These are phyloP conservation scores for Drosophila erecta DNA, from an alignment of 1,140 invertebrate genomes.

Conservation along the genomic window DNA sequence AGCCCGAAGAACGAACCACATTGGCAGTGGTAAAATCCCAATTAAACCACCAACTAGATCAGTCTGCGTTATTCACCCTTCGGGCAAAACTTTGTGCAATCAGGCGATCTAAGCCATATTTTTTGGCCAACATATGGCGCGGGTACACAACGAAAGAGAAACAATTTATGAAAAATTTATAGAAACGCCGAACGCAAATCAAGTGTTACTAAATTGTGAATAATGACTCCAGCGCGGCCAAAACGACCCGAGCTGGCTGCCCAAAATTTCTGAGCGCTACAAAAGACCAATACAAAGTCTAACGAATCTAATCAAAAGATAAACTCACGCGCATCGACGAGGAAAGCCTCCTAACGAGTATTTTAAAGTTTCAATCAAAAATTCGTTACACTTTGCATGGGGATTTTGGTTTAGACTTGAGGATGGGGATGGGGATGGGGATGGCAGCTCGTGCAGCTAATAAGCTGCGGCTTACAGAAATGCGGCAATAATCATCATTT, in stretches of 20 bases:
- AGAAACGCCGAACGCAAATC: conserved; percentile 78
- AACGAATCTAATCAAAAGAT: conserved; percentile 84
- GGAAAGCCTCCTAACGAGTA: conserved; percentile 78
- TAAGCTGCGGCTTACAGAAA: conserved; percentile 80
- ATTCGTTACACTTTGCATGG: conserved; percentile 76
- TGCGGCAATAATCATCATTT: conserved; percentile 83
- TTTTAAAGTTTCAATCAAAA: conserved; percentile 82
- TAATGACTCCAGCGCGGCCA: conserved; percentile 70
- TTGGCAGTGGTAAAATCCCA: neutral
- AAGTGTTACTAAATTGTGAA: conserved; percentile 83
- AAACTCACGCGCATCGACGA: conserved; percentile 73
- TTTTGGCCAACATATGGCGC: conserved; percentile 16
- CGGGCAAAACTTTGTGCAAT: conserved; percentile 39
- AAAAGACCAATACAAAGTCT: conserved; percentile 78
- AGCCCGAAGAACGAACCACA: neutral
- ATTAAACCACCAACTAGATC: conserved; percentile 40
- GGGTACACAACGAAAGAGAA: conserved; percentile 34
- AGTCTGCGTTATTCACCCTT: conserved; percentile 18
- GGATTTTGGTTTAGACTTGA: conserved; percentile 1
- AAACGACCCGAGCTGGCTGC: conserved; percentile 28
- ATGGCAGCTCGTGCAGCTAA: conserved; percentile 76
- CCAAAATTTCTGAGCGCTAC: conserved; percentile 67
- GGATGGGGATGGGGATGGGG: neutral
- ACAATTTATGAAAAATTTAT: conserved; percentile 78
- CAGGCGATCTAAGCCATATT: conserved; percentile 32